Base-by-base conservation (phyloP, 2,113 vertebrate genomes). In the Butastur rufipennis region DNA sequence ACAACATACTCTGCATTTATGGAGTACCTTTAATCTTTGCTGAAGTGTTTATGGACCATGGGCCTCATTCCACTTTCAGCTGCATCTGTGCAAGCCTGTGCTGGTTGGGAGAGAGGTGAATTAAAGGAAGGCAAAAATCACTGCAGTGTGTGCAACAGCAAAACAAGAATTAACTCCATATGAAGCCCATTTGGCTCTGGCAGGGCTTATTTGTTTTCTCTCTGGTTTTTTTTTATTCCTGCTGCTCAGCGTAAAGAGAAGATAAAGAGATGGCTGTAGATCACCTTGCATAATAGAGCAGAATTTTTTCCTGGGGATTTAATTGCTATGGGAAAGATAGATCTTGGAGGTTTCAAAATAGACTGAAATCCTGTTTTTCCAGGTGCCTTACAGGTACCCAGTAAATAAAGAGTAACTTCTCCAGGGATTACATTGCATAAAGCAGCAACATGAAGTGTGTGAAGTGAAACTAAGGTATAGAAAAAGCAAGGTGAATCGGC, bases 91-190 rank as follows among this genome's bases (percentile, higher is more conserved):
- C 93, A 91, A 93, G 86, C 43, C 70, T 0, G 0, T 79, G 43
- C 84, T 73, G 90, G 88, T 13, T 43, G 19, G n/a, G 62, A 90
- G 16, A 68, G 81, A 61, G 43, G 15, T 8, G 47, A 85, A 65
- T 72, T 75, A 82, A 82, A 82, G 53, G 34, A 59, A 23, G 25
- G 26, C 22, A 84, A 87, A 81, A 94, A 89, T 71, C 61, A 40
- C 73, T 29, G 67, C 70, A 68, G 36, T 11, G 27, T 50, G 50
- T 53, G 29, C 48, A 94, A 84, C 27, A 91, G 63, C 73, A 87
- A 84, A 94, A 58, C n/a, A 91, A 87, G 88, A 93, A 95, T 93
- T 90, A 90, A 83, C 58, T 96, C 95, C 82, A 77, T 75, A 75
- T 77, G 94, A 93, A 95, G 62, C 62, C 75, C 62, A 72, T 90